Evolutionary conservation across 2,797 vertebrate species (phyloP).

Genomic region (Margarornis squamiger): DNA sequence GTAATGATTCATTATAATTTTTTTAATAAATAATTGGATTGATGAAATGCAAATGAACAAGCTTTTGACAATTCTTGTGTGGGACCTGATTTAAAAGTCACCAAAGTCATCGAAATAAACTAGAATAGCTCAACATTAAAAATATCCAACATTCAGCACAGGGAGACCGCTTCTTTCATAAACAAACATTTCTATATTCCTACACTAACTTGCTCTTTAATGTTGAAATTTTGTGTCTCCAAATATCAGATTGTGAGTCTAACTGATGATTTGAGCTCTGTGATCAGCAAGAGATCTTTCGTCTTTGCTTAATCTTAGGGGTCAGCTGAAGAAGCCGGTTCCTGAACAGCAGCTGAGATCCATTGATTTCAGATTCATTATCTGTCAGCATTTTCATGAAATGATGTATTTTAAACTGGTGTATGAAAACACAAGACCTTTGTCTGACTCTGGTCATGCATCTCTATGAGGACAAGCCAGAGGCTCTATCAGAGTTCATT

Average conservation of each 20-base stretch:
- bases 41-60: not conserved
- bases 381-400: not conserved
- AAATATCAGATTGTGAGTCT: not conserved
- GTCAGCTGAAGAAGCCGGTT: not conserved
- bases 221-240: not conserved
- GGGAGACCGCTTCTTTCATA: not conserved
- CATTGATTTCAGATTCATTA: not conserved
- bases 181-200: not conserved
- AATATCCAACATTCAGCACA: not conserved
- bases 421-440: not conserved
- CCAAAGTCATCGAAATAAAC: not conserved
- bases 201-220: fast-evolving
- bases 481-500: not conserved
- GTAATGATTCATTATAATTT: not conserved
- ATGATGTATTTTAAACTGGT: not conserved
- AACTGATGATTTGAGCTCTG: not conserved
- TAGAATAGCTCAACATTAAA: not conserved
- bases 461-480: not conserved
- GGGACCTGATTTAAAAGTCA: not conserved
- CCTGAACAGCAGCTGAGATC: not conserved
- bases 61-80: not conserved
- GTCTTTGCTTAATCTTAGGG: not conserved
- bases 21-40: not conserved
- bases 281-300: not conserved
- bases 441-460: not conserved